Evolutionary conservation across 2,888 invertebrate genomes (phyloP).

Genomic region (Heliconius ethilla): DNA sequence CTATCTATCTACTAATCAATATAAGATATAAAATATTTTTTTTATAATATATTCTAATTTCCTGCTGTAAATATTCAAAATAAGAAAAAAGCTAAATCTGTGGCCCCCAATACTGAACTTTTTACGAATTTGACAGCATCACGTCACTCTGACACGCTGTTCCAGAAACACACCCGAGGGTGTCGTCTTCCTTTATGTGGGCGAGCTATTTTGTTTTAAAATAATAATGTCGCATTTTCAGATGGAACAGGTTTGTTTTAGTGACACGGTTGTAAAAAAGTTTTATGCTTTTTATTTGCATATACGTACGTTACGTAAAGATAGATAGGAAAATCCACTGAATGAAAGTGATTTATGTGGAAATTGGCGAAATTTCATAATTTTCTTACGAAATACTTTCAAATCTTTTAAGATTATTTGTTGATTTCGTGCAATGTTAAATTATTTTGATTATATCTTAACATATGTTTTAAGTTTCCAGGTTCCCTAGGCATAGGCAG

Average conservation of each 20-base stretch:
- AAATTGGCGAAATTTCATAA: too few relatives aligned
- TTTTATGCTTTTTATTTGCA: not conserved
- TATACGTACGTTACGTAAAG: not conserved
- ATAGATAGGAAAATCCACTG: not conserved
- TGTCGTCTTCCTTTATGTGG: constrained; percentile 32
- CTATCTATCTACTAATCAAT: too few relatives aligned
- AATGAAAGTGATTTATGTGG: too few relatives aligned
- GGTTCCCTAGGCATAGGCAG: too few relatives aligned
- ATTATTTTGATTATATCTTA: too few relatives aligned
- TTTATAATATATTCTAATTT: too few relatives aligned
- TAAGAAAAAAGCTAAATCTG: not conserved
- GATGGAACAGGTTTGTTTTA: constrained; percentile 27
- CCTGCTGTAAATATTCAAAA: not conserved
- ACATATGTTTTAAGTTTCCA: too few relatives aligned
- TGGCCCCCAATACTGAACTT: constrained; percentile 36
- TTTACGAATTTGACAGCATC: constrained; percentile 41
- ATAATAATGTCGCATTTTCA: constrained; percentile 34
- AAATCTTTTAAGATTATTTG: too few relatives aligned
- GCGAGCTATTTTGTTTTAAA: constrained; percentile 36
- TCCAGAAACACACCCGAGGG: constrained; percentile 38
- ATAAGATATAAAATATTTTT: too few relatives aligned
- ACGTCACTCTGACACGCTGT: constrained; percentile 40
- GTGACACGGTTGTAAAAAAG: not conserved
- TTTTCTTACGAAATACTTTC: too few relatives aligned
- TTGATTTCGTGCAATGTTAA: too few relatives aligned